phyloP scores from a whole-genome alignment of 2,113 vertebrate genomes.

The Anguilla rostrata region DNA sequence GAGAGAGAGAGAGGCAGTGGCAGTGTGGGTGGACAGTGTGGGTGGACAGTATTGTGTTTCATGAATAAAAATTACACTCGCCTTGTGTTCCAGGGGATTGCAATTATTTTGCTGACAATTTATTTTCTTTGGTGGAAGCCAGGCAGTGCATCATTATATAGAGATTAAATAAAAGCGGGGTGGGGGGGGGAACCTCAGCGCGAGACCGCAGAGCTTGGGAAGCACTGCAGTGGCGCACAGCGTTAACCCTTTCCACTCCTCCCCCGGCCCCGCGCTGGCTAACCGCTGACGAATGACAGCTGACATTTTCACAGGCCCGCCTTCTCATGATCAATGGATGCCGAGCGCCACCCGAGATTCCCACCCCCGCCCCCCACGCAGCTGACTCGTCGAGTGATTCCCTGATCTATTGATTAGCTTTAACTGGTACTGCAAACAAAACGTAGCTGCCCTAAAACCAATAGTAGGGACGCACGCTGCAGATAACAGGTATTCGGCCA shows the following conservation, averaged over 20 bases:
- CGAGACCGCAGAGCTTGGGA: not conserved
- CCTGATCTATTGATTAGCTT: not conserved
- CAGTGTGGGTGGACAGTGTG: constrained; percentile 39
- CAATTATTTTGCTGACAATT: constrained; percentile 58
- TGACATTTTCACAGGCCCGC: not conserved
- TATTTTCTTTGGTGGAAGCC: constrained; percentile 50
- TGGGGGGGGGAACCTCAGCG: not conserved
- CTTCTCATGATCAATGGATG: not conserved
- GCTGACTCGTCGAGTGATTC: not conserved
- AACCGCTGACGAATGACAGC: not conserved
- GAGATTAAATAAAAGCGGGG: constrained; percentile 21
- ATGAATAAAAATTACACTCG: constrained; percentile 40
- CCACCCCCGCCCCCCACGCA: not conserved
- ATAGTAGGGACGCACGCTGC: not conserved
- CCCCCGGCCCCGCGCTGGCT: not conserved
- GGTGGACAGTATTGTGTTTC: constrained; percentile 35
- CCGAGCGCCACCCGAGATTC: not conserved
- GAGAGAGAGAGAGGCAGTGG: constrained; percentile 15
- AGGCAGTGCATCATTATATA: constrained; percentile 52
- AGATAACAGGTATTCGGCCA: not conserved
- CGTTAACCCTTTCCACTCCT: not conserved
- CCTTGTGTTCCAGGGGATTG: constrained; percentile 45
- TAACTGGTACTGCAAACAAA: not conserved
- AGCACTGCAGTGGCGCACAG: not conserved
- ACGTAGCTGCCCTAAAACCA: not conserved